Conservation (phyloP, 2,888 invertebrate species). For the Acanthosepion esculentum region DNA sequence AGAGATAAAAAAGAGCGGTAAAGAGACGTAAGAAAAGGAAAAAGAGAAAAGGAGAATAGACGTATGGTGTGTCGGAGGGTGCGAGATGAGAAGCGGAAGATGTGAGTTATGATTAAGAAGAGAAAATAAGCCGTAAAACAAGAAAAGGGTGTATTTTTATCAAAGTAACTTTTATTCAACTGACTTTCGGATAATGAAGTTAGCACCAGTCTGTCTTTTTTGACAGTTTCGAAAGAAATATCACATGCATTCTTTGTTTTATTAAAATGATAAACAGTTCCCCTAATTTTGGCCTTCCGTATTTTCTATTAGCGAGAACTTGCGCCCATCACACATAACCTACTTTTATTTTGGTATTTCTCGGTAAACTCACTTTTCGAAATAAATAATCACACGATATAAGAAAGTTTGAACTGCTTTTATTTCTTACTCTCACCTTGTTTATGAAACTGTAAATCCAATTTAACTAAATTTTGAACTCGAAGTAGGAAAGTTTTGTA, state of each 20-base stretch:
- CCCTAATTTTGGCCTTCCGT: not conserved
- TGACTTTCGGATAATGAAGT: slow-evolving; percentile 33
- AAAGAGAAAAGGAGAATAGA: too few relatives aligned
- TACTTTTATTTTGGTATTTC: not conserved
- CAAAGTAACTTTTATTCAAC: slow-evolving; percentile 6
- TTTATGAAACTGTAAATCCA: not conserved
- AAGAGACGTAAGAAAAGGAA: not conserved
- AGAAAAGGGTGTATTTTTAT: not conserved
- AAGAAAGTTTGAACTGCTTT: too few relatives aligned
- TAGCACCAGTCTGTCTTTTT: slow-evolving; percentile 21
- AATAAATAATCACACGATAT: not conserved
- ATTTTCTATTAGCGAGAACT: not conserved
- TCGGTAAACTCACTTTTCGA: not conserved
- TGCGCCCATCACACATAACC: not conserved
- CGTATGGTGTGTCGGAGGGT: too few relatives aligned
- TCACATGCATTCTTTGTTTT: slow-evolving; percentile 33
- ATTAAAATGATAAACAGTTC: slow-evolving; percentile 33
- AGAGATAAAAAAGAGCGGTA: not conserved
- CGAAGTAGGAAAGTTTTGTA: not conserved
- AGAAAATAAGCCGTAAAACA: not conserved
- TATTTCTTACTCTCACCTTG: not conserved
- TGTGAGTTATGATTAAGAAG: slow-evolving; percentile 33
- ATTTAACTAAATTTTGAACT: not conserved
- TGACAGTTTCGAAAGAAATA: slow-evolving; percentile 33
- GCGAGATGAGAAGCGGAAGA: not conserved